Percentiles rank a stretch among this genome's conserved stretches.
phyloP scores from a whole-genome alignment of 2,888 invertebrate genomes.

The Mimas tiliae region DNA sequence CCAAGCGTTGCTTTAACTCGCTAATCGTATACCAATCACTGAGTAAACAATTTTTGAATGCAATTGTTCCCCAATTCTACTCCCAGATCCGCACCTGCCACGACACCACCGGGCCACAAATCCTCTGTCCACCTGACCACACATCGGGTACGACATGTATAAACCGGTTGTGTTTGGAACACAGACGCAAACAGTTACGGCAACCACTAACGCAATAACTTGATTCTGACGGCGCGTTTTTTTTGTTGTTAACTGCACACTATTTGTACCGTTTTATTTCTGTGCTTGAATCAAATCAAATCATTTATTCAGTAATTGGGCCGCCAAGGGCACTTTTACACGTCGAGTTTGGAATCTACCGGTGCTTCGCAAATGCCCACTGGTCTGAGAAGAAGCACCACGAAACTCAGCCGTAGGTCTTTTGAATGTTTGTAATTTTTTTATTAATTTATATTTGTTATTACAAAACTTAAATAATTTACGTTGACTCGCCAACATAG shows the following conservation, averaged over 20 bases:
- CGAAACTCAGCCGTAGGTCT: too few relatives aligned
- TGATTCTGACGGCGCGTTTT: not conserved
- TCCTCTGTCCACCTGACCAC: constrained; percentile 11
- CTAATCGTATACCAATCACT: not conserved
- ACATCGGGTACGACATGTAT: not conserved
- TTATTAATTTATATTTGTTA: too few relatives aligned
- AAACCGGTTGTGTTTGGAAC: constrained; percentile 7
- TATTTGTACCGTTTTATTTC: constrained; percentile 2
- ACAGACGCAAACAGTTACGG: not conserved
- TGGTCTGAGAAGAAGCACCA: too few relatives aligned
- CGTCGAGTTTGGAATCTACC: too few relatives aligned
- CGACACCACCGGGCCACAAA: not conserved
- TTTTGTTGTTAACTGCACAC: not conserved
- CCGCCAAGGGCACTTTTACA: too few relatives aligned
- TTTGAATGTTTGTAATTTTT: too few relatives aligned
- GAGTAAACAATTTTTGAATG: not conserved
- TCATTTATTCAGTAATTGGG: too few relatives aligned
- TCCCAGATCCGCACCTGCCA: not conserved
- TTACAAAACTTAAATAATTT: too few relatives aligned
- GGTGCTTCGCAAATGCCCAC: too few relatives aligned
- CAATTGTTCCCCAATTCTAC: not conserved
- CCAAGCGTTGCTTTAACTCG: too few relatives aligned
- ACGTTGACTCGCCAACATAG: not conserved
- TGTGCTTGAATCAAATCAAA: too few relatives aligned
- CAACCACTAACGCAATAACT: constrained; percentile 17